A percentile compares a stretch with the other conserved stretches of the same genome.
Conservation (phyloP, 2,888 invertebrate genomes). For the Trileptium ribeirensis region DNA sequence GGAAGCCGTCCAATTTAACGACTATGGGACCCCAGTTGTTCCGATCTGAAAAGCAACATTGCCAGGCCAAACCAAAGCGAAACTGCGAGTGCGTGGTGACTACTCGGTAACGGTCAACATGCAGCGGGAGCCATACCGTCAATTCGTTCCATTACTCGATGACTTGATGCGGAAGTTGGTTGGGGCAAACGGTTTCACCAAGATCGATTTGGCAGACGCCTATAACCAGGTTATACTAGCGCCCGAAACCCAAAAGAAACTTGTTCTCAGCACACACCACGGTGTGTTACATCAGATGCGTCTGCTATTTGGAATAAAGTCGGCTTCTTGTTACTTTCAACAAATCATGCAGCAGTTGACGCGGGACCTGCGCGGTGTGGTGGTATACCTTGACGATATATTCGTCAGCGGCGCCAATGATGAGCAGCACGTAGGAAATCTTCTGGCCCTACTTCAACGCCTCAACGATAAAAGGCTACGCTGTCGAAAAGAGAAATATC, state of each 20-base stretch:
- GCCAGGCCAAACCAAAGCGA: conserved; percentile 1
- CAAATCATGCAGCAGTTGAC: conserved; percentile 28
- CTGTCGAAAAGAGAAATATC: conserved; percentile 24
- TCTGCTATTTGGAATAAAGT: conserved; percentile 24
- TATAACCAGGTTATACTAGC: conserved; percentile 1
- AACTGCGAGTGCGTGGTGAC: conserved; percentile 11
- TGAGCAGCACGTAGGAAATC: background rate
- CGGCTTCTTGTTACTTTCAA: conserved; percentile 25
- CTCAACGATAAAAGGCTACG: conserved; percentile 14
- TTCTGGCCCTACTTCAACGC: background rate
- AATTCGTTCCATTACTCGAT: background rate
- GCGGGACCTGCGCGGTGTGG: conserved; percentile 20
- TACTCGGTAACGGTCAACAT: background rate
- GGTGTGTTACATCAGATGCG: conserved; percentile 23
- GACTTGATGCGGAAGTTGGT: background rate
- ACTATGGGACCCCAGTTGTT: background rate
- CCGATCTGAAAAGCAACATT: background rate
- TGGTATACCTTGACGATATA: conserved; percentile 25
- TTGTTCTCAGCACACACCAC: conserved; percentile 24
- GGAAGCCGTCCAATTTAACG: background rate
- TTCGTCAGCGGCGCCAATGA: background rate
- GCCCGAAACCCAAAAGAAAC: background rate
- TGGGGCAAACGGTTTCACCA: background rate
- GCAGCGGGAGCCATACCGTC: background rate
- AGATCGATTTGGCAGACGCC: conserved; percentile 2